Evolutionary conservation across 2,113 vertebrate genomes (phyloP).

Genomic region (Tenrec ecaudatus): DNA sequence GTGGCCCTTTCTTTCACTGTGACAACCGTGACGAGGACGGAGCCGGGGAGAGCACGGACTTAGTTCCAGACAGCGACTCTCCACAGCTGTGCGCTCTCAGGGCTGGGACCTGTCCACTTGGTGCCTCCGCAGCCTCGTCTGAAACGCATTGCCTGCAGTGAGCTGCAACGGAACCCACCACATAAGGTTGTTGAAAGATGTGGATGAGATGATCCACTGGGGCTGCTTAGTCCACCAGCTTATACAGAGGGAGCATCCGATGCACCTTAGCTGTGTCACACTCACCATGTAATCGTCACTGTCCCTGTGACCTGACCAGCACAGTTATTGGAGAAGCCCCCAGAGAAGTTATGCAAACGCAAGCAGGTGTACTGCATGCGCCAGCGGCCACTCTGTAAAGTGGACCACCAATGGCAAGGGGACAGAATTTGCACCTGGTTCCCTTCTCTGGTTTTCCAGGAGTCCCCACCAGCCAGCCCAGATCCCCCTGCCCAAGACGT

Average conservation of each 20-base stretch:
- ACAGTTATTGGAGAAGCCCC: neutral
- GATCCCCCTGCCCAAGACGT: neutral
- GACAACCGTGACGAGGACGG: too few relatives aligned
- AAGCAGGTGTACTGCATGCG: too few relatives aligned
- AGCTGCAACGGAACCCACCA: too few relatives aligned
- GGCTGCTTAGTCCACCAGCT: neutral
- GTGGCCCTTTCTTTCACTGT: too few relatives aligned
- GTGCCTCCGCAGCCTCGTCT: neutral
- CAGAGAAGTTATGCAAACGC: neutral
- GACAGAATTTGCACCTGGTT: neutral
- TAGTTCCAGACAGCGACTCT: too few relatives aligned
- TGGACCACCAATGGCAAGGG: neutral
- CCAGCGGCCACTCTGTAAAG: neutral
- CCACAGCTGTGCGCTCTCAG: neutral
- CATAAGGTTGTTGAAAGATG: neutral
- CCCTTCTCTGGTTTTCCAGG: neutral
- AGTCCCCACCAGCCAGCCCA: neutral
- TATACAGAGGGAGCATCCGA: too few relatives aligned
- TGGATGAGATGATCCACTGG: neutral
- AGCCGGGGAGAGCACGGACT: too few relatives aligned
- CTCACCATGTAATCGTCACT: too few relatives aligned
- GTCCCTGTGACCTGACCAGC: neutral
- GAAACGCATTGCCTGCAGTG: too few relatives aligned
- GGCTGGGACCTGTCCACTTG: neutral
- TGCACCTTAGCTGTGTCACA: rapidly evolving